Evolutionary conservation across 2,888 invertebrate genomes (phyloP), one percentile per base, ranked within the genome.

Genomic region (Mimas tiliae): DNA sequence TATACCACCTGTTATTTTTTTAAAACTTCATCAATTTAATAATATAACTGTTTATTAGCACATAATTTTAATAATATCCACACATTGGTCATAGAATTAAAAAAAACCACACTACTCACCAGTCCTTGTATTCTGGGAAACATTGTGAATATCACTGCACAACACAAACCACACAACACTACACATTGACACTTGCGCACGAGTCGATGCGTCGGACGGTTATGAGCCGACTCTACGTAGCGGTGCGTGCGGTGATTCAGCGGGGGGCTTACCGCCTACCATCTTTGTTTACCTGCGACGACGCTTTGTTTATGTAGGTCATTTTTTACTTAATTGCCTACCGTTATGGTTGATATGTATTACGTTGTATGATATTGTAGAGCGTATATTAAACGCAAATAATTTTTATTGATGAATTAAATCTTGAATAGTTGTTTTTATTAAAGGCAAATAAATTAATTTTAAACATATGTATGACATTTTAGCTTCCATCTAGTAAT

Each of bases 51-150:
- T 38, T 38, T 27, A 1, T 7, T 38, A 38, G 8, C n/a, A 48
- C 6, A 16, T n/a, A 48, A n/a, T 48, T 8, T 27, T 3, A 27
- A 27, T 27, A 16, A 38, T 6, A 38, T 38, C 48, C 6, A 48
- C 7, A 16, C 16, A 16, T 16, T 27, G 4, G 4, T 27, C 1
- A 48, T 14, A n/a, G 16, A 48, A 16, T 48, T 7, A 8, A 12
- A 27, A 38, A 34, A 16, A 16, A 38, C 3, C 7, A 34, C 33
- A 34, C 11, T 11, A 87, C 93, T 87, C 72, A 93, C 93, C 92
- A 93, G 79, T 80, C 92, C 92, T 74, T 93, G 93, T 74, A 93
- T 91, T 87, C 91, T 88, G 52, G 93, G 93, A 83, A 93, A 92
- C 93, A 93, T 93, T 72, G 48, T 65, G 27, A 50, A 58, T 65